These are phyloP conservation scores for Pipa parva DNA, from an alignment of 2,113 vertebrate species.

Conservation along the genomic window DNA sequence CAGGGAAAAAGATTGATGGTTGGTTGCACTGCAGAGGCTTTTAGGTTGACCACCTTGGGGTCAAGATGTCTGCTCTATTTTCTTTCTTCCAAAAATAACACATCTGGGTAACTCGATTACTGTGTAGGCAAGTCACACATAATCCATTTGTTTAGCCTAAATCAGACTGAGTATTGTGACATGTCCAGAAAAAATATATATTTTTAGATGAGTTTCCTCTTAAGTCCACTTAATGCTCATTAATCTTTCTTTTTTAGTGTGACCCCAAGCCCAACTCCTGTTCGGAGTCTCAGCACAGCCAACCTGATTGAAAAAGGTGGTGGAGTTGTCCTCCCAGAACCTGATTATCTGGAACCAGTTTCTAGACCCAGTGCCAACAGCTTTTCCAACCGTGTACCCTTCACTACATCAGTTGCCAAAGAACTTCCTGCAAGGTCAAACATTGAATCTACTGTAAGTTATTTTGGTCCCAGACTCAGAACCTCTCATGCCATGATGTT, in stretches of 20 bases:
- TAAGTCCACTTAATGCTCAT: too few species aligned
- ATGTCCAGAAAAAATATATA: too few species aligned
- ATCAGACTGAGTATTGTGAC: too few species aligned
- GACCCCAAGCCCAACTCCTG: constrained; percentile 58
- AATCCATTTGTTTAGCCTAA: too few species aligned
- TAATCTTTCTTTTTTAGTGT: too few species aligned
- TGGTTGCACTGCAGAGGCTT: too few species aligned
- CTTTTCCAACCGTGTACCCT: constrained; percentile 43
- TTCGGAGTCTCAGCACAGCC: constrained; percentile 68
- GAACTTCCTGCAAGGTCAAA: constrained; percentile 17
- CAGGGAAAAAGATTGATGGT: too few species aligned
- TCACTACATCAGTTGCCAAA: constrained; percentile 44
- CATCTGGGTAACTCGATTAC: too few species aligned
- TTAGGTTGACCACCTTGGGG: neutral
- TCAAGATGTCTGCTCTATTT: neutral
- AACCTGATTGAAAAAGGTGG: constrained; percentile 71
- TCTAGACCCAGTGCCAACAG: constrained; percentile 26
- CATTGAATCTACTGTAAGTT: constrained; percentile 53
- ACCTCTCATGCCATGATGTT: too few species aligned
- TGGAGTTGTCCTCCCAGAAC: constrained; percentile 73
- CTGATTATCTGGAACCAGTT: constrained; percentile 74
- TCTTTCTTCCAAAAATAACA: too few species aligned
- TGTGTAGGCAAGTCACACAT: too few species aligned
- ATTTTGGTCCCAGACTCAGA: neutral
- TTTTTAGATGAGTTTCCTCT: too few species aligned